Percentiles rank a stretch among this genome's conserved stretches.
phyloP scores from a whole-genome alignment of 1,140 invertebrate species.

The Galleria mellonella region DNA sequence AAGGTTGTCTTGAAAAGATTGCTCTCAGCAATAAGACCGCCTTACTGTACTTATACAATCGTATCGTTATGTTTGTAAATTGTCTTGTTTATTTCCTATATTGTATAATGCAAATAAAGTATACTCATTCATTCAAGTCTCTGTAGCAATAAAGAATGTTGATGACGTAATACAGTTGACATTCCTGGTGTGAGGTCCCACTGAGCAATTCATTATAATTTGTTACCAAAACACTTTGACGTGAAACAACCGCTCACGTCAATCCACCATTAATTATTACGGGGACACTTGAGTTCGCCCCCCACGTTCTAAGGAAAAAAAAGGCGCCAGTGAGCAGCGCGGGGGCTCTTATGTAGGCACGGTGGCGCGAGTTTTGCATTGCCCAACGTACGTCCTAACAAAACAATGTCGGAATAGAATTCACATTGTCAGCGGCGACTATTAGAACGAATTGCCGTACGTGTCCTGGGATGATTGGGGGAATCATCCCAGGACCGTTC shows the following conservation, averaged over 20 bases:
- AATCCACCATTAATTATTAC: slow-evolving; percentile 66
- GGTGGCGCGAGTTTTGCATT: slow-evolving; percentile 41
- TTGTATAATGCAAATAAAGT: no score
- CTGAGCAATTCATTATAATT: slow-evolving; percentile 58
- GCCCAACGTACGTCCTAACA: slow-evolving; percentile 41
- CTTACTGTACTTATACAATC: no score
- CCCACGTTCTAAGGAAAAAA: slow-evolving; percentile 47
- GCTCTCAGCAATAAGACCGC: no score
- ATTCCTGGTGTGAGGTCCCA: slow-evolving; percentile 59
- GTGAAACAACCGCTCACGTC: slow-evolving; percentile 44
- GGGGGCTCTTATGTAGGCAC: slow-evolving; percentile 29
- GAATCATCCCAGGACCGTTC: slow-evolving; percentile 13
- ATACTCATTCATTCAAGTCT: no score
- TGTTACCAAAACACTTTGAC: slow-evolving; percentile 68
- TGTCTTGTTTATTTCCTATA: no score
- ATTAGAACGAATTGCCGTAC: slow-evolving; percentile 61
- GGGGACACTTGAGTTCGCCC: slow-evolving; percentile 49
- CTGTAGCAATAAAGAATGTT: slow-evolving; percentile 1
- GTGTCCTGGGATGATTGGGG: slow-evolving; percentile 28
- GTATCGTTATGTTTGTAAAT: no score
- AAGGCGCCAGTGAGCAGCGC: slow-evolving; percentile 12
- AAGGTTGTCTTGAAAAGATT: no score
- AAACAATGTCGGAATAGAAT: slow-evolving; percentile 47
- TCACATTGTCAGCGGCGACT: slow-evolving; percentile 38
- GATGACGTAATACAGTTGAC: slow-evolving; percentile 49